Base-by-base conservation (phyloP, 2,113 vertebrate species). In the Sylvia atricapilla region DNA sequence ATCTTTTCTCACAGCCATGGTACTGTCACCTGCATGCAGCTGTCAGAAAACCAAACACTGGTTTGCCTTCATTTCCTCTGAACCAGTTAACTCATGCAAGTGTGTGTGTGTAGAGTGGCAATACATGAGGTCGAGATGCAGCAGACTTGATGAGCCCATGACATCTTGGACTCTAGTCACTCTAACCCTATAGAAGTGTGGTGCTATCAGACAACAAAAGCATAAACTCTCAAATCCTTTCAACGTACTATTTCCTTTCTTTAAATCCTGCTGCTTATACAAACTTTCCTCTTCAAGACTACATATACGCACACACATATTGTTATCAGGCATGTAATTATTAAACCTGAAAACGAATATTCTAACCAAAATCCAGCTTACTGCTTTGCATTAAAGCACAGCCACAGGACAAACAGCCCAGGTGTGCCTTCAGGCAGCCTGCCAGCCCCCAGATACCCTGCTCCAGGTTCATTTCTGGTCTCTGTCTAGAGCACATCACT, bases 341-440 rank as follows among this genome's bases (percentile, higher is more conserved):
- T 58, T 69, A 43, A 78, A 76, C 70, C 81, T 35, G 72, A 82
- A 73, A 90, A 79, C 11, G 59, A 82, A 67, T 62, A 80, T 31
- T 63, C 33, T 75, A 46, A 73, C 27, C 18, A 73, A 90, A 90
- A 85, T 56, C 39, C 49, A 94, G 84, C 13, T 95, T 80, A 78
- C 46, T 67, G 49, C 70, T 83, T 92, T 79, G 78, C 11, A 41
- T 87, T 77, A 73, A 62, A 72, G 60, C 39, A 68, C 28, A 93
- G 66, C 55, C 59, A 47, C 33, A 43, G 76, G 53, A 82, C 47
- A 50, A 52, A 64, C 3, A 84, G 50, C 49, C 41, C 69, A 67
- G 78, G 24, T 15, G 22, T 73, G 67, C n/a, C 43, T 59, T 72
- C 2, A 9, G 55, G 16, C 69, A 77, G 33, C 59, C 43, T 83